phyloP scores from a whole-genome alignment of 2,888 invertebrate species.

The Ceriagrion tenellum region DNA sequence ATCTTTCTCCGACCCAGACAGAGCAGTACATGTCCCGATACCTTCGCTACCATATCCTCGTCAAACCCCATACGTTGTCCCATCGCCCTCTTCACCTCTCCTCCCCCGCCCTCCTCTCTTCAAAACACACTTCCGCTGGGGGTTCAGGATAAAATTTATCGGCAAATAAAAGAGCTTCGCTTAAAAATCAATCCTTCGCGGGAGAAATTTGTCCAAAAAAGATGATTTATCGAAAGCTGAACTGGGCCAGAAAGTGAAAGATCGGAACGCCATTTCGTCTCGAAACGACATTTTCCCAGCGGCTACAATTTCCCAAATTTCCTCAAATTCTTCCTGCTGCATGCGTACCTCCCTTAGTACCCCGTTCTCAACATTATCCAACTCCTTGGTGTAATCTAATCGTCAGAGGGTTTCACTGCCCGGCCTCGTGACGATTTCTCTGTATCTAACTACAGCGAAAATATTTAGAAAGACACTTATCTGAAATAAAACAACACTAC shows the following conservation, averaged over 20 bases:
- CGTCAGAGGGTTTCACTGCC: too few relatives aligned
- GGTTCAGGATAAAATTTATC: background rate
- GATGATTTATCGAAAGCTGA: background rate
- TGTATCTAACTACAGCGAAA: too few relatives aligned
- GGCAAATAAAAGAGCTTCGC: background rate
- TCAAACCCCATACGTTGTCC: background rate
- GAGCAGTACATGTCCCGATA: background rate
- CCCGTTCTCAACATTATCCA: too few relatives aligned
- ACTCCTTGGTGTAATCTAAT: too few relatives aligned
- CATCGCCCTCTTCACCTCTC: background rate
- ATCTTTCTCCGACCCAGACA: background rate
- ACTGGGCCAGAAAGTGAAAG: background rate
- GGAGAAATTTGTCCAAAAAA: slow-evolving; percentile 20
- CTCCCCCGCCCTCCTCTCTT: background rate
- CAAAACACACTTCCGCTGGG: background rate
- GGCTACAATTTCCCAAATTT: background rate
- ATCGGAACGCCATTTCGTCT: background rate
- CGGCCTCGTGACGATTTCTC: too few relatives aligned
- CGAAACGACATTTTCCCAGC: background rate
- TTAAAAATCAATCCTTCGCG: background rate
- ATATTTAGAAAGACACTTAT: too few relatives aligned
- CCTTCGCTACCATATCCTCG: background rate
- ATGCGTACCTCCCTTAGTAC: too few relatives aligned
- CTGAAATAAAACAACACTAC: too few relatives aligned
- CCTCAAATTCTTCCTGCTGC: background rate